Percentiles rank a stretch among this genome's conserved stretches.
phyloP scores from a whole-genome alignment of 64 coral and sea anemone species.

The Hydrozoanthus tunicans region DNA sequence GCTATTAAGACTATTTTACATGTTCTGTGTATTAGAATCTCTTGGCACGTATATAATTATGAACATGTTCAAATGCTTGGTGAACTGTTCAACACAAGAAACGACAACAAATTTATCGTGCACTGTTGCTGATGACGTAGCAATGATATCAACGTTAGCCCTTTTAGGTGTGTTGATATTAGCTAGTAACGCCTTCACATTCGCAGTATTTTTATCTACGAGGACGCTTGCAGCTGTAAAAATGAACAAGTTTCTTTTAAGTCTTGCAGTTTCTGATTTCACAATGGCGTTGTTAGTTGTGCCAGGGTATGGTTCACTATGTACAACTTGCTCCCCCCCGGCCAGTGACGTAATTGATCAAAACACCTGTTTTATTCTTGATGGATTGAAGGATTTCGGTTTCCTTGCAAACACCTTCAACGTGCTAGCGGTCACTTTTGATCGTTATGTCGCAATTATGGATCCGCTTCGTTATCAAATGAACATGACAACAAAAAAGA shows the following conservation, averaged over 20 bases:
- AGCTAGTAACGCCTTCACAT: slow-evolving; percentile 16
- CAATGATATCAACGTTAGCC: neutral
- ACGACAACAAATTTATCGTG: neutral
- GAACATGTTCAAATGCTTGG: too few relatives aligned
- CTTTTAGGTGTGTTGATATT: slow-evolving; percentile 2
- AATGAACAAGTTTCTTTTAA: slow-evolving; percentile 28
- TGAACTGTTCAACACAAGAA: too few relatives aligned
- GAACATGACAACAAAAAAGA: neutral
- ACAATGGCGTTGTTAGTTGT: neutral
- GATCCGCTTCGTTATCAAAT: slow-evolving; percentile 9
- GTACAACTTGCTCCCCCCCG: slow-evolving; percentile 14
- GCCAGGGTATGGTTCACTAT: slow-evolving; percentile 13
- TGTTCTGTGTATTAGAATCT: too few relatives aligned
- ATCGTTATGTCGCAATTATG: slow-evolving; percentile 27
- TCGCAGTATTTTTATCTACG: slow-evolving; percentile 10
- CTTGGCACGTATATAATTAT: too few relatives aligned
- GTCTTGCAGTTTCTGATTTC: slow-evolving; percentile 19
- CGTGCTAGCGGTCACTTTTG: slow-evolving; percentile 26
- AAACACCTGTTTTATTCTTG: slow-evolving; percentile 14
- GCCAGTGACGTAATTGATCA: neutral
- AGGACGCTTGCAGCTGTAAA: neutral
- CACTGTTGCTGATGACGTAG: neutral
- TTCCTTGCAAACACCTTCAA: slow-evolving; percentile 26
- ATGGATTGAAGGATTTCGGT: slow-evolving; percentile 33
- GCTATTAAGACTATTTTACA: too few relatives aligned